phyloP scores from a whole-genome alignment of 2,113 vertebrate genomes.

The Tragelaphus strepsiceros region DNA sequence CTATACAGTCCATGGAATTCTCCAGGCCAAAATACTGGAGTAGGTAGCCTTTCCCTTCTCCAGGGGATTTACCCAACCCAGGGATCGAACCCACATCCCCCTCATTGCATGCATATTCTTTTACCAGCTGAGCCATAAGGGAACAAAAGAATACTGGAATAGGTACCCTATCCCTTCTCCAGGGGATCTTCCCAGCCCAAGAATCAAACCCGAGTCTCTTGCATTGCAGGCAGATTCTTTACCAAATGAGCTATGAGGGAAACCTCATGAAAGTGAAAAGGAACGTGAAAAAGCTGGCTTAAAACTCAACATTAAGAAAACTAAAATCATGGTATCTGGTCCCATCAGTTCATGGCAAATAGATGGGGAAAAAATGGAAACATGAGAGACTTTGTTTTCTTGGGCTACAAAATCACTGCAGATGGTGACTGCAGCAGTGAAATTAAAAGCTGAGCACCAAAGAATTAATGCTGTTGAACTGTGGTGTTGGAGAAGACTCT shows the following conservation, averaged over 20 bases:
- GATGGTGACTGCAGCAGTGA: background rate
- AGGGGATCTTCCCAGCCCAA: background rate
- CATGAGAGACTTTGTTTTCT: background rate
- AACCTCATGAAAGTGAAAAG: background rate
- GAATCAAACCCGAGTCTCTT: accelerated
- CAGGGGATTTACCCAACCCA: background rate
- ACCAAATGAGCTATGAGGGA: background rate
- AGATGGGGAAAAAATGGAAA: background rate
- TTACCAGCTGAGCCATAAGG: background rate
- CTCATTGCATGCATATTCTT: background rate
- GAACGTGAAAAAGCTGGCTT: background rate
- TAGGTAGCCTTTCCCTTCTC: background rate
- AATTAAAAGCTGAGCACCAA: background rate
- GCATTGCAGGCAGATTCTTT: background rate
- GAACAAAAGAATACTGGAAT: background rate
- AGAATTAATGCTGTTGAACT: background rate
- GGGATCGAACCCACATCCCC: background rate
- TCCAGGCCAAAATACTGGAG: background rate
- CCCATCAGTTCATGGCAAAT: background rate
- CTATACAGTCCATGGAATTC: background rate
- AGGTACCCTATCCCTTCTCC: background rate
- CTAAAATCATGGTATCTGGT: background rate
- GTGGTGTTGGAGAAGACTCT: background rate
- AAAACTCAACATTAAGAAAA: background rate
- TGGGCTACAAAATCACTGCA: background rate